Percentiles rank a stretch among this genome's conserved stretches.
Conservation (phyloP, 2,888 invertebrate genomes). For the Gortyna flavago region DNA sequence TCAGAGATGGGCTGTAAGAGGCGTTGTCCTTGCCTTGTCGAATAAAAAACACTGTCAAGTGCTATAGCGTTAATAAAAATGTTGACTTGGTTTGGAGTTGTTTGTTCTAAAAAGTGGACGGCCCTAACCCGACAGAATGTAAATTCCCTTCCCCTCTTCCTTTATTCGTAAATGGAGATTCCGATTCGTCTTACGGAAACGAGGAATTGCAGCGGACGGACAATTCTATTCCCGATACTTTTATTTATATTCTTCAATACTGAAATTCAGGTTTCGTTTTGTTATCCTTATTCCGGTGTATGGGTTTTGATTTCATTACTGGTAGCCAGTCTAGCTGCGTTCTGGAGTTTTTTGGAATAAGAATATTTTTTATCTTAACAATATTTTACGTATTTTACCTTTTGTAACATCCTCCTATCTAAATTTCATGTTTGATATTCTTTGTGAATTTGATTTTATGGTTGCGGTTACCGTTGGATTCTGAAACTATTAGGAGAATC, state of each 20-base stretch:
- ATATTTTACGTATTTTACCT: background rate
- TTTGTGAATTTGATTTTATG: background rate
- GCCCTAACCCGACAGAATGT: conserved; percentile 80
- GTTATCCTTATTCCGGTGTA: conserved; percentile 44
- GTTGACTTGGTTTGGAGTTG: conserved; percentile 74
- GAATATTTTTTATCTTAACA: background rate
- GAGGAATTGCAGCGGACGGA: conserved; percentile 77
- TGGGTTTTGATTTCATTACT: conserved; percentile 62
- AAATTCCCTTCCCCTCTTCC: conserved; percentile 73
- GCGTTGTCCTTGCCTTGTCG: conserved; percentile 17
- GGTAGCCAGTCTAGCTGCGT: conserved; percentile 3
- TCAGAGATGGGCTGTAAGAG: conserved; percentile 32
- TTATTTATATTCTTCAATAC: conserved; percentile 74
- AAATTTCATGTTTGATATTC: background rate
- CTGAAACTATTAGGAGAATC: too few species aligned
- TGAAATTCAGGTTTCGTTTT: conserved; percentile 61
- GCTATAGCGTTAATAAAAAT: conserved; percentile 68
- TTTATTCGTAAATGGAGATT: conserved; percentile 70
- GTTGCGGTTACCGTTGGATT: too few species aligned
- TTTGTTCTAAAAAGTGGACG: conserved; percentile 72
- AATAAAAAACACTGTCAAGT: conserved; percentile 48
- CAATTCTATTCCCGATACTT: conserved; percentile 74
- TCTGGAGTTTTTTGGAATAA: background rate
- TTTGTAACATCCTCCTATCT: background rate
- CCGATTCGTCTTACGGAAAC: conserved; percentile 76